Percentiles rank a stretch among this genome's conserved stretches.
Evolutionary conservation across 92 coral and sea anemone genomes (phyloP).

Genomic region (Galaxea fascicularis): DNA sequence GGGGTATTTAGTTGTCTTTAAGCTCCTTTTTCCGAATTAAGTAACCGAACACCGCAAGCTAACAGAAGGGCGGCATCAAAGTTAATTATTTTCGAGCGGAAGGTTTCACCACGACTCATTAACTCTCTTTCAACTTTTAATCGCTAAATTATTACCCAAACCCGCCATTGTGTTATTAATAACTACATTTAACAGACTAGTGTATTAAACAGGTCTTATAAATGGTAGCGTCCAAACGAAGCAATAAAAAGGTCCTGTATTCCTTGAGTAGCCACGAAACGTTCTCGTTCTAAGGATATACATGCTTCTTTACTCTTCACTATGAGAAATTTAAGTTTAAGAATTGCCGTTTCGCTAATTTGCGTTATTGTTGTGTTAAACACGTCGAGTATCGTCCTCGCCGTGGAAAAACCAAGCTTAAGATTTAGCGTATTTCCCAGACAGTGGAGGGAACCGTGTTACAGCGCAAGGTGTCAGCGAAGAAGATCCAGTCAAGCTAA

Average conservation of each 20-base stretch:
- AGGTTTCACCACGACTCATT: constrained; percentile 19
- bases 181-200: background rate
- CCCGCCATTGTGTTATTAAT: constrained; percentile 10
- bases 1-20: too few relatives aligned
- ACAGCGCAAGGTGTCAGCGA: background rate
- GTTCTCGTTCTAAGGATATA: background rate
- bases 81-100: constrained; percentile 26
- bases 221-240: background rate
- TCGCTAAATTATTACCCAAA: constrained; percentile 19
- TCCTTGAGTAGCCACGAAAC: background rate
- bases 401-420: background rate
- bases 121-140: constrained; percentile 14
- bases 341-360: background rate
- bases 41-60: background rate
- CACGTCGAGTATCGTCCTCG: background rate
- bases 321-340: constrained; percentile 3
- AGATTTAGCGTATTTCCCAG: background rate
- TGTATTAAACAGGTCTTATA: constrained; percentile 8
- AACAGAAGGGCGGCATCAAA: background rate
- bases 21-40: too few relatives aligned
- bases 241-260: background rate
- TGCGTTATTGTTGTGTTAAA: background rate
- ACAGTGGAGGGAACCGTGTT: constrained; percentile 1
- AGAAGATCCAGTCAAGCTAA: background rate
- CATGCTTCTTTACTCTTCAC: background rate